Evolutionary conservation across 2,113 vertebrate genomes (phyloP).

Genomic region (Camelus dromedarius): DNA sequence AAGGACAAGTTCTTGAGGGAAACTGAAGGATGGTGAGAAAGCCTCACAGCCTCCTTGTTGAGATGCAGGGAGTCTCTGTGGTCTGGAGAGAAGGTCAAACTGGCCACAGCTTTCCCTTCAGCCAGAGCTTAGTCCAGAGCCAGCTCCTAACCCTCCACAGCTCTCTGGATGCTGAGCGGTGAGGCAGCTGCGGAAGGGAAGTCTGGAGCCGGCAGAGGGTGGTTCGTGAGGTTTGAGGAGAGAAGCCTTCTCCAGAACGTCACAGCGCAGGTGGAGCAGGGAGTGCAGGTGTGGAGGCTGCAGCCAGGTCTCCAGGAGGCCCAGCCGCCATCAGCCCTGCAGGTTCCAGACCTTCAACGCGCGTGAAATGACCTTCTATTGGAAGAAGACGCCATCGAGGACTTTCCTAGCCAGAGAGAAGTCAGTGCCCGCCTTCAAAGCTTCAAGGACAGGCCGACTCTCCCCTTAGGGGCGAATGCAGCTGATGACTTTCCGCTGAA

Average conservation of each 20-base stretch:
- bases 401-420: not conserved
- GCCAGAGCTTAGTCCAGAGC: not conserved
- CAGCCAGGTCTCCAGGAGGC: not conserved
- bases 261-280: not conserved
- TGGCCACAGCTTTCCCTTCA: not conserved
- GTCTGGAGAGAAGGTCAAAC: not conserved
- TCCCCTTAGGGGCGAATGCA: not conserved
- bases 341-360: not conserved
- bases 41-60: not conserved
- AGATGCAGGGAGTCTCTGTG: not conserved
- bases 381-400: not conserved
- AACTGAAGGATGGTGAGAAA: not conserved
- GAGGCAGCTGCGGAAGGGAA: not conserved
- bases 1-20: not conserved
- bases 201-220: not conserved
- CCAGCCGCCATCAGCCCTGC: too few relatives aligned
- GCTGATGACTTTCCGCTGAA: not conserved
- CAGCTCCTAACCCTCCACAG: not conserved
- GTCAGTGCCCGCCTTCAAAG: not conserved
- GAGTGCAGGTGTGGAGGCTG: not conserved
- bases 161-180: not conserved
- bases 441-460: not conserved
- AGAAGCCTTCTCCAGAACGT: accelerated
- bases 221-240: not conserved
- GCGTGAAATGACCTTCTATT: not conserved